Base-by-base conservation (phyloP, 2,113 vertebrate genomes). In the Phylloscopus trochiloides region DNA sequence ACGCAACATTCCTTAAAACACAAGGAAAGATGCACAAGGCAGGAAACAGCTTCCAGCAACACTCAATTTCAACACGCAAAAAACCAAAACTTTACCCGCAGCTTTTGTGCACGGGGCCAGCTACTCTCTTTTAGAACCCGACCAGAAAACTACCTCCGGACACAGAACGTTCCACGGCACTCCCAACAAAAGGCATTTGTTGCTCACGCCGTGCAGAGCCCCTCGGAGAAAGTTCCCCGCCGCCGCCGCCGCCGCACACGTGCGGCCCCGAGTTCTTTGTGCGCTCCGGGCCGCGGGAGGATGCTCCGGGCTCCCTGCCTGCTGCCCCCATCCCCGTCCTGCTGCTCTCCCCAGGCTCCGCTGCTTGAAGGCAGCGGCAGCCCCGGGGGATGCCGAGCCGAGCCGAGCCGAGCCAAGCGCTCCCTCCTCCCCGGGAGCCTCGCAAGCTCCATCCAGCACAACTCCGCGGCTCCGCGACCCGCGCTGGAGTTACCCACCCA, bases 111-210 rank as follows among this genome's bases (percentile, higher is more conserved):
- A 1, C 0, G 36, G 38, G 7, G 3, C 9, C 76, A 34, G 22
- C n/a, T 20, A 3, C 14, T 5, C 42, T 3, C 6, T 6, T 3
- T 9, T 0, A 38, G 24, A 17, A 16, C 1, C 2, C 1, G 16
- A 38, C 4, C 59, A 17, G 32, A 42, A 28, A 62, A 3, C 55
- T 5, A 9, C 38, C 40, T 15, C 38, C 4, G 32, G 43, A 28
- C 40, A 12, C 36, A 16, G 4, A 6, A 2, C 0, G 0, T 3
- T 18, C 12, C 58, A 0, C 0, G 0, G 8, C 58, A 0, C 2
- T 45, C 2, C 1, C 38, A 55, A 63, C 87, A 89, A 51, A 81
- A 22, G 14, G 1, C 90, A 14, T 25, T 54, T 20, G 32, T 1
- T 28, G 52, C 51, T 26, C 20, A 0, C 0, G 54, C 17, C 76